Base-by-base conservation (phyloP, 2,113 vertebrate species). In the Poicephalus gulielmi region DNA sequence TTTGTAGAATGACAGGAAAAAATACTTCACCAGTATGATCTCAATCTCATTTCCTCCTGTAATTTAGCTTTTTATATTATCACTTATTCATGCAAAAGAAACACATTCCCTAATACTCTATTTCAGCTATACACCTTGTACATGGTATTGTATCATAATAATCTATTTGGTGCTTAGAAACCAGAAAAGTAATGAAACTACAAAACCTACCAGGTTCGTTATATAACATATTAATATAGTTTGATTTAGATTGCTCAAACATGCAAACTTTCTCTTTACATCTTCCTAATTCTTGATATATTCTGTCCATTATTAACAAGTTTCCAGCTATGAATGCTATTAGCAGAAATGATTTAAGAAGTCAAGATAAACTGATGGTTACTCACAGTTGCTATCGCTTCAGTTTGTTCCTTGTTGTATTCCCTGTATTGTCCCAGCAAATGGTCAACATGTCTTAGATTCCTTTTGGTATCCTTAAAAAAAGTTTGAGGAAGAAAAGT, bases 401-500 rank as follows among this genome's bases (percentile, higher is more conserved):
- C 98, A 4, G 98, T 98, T 96, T 99, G 99, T 49, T 98, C 98
- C 35, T 98, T 98, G 91, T 98, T 98, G 75, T 99, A 98, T 20
- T 99, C 99, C 88, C 98, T 98, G 97, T 99, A 99, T 59, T 98
- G 98, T 78, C 99, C 99, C 94, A 99, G 97, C 98, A 99, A 99
- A 92, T 95, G 98, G 96, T 99, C 99, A 55, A 99, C 99, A 78
- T 98, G 99, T 88, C 94, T 98, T 82, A 99, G 96, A 97, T 99
- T 99, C 89, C 98, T 97, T 94, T 98, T 99, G 74, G 99, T 99
- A 89, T 99, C 99, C 99, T 99, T 93, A n/a, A 96, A 87, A 97
- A 92, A 63, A 90, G 64, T 93, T 92, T 12, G 13, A 62, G 67
- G 12, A 33, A 80, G 73, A 93, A 70, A 90, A 52, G 82, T 96